Conservation (phyloP, 1,140 invertebrate species). For the Littorina saxatilis region DNA sequence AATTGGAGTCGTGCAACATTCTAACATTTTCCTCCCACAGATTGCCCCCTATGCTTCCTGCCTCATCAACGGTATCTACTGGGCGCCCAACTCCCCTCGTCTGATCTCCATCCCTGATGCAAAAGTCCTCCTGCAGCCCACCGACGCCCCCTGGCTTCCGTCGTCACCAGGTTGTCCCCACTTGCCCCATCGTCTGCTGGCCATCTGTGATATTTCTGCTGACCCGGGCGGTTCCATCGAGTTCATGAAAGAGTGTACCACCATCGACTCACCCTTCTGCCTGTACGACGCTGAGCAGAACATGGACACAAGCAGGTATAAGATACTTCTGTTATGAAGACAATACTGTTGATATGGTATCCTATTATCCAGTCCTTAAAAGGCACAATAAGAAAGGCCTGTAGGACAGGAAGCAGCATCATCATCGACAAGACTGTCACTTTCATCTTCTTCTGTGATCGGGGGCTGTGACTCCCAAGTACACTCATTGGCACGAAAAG, state of each 20-base stretch:
- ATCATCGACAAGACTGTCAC: too few relatives aligned
- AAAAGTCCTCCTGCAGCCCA: conserved; percentile 92
- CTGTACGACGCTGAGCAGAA: conserved; percentile 99
- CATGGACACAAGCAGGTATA: conserved; percentile 86
- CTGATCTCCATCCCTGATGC: conserved; percentile 98
- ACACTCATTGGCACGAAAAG: too few relatives aligned
- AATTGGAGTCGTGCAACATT: too few relatives aligned
- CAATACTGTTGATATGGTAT: too few relatives aligned
- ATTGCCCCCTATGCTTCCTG: conserved; percentile 98
- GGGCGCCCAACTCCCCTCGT: conserved; percentile 97
- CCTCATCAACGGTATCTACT: conserved; percentile 99
- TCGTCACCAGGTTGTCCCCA: conserved; percentile 87
- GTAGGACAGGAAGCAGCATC: too few relatives aligned
- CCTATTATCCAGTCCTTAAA: too few relatives aligned
- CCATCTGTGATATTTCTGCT: conserved; percentile 98
- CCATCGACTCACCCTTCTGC: conserved; percentile 99
- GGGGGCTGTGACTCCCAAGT: too few relatives aligned
- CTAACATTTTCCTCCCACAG: conserved; percentile 75
- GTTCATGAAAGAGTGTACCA: conserved; percentile 99
- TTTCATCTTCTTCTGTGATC: too few relatives aligned
- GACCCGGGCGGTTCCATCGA: conserved; percentile 99
- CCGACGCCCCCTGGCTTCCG: conserved; percentile 94
- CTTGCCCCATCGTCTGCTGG: conserved; percentile 86
- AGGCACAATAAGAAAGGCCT: too few relatives aligned
- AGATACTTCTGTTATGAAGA: neutral